Evolutionary conservation across 1,140 invertebrate species (phyloP).

Genomic region (Trichomalopsis sarcophagae): DNA sequence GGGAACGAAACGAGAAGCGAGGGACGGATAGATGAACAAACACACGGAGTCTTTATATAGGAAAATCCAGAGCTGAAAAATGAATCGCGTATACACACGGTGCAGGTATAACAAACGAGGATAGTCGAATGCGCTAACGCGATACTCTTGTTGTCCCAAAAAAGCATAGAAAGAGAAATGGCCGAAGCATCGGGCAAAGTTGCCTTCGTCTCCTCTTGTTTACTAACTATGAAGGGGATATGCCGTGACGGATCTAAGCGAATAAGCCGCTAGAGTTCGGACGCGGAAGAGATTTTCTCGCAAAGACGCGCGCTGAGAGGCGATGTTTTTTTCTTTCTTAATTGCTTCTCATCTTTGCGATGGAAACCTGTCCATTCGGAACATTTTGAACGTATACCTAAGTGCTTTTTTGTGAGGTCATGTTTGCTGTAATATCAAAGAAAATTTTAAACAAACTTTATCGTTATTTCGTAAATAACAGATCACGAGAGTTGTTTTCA

Average conservation of each 20-base stretch:
- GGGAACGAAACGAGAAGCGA: background rate
- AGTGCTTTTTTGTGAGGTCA: too few species aligned
- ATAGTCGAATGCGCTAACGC: background rate
- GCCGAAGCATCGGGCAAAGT: background rate
- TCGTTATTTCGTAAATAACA: too few species aligned
- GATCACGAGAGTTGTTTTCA: too few species aligned
- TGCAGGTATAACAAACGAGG: background rate
- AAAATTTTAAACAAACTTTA: too few species aligned
- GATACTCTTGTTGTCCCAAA: background rate
- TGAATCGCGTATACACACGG: background rate
- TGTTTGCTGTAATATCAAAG: too few species aligned
- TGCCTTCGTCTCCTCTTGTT: slow-evolving; percentile 4
- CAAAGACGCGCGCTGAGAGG: background rate
- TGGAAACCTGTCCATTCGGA: too few species aligned
- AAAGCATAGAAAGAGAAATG: background rate
- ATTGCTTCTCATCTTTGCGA: too few species aligned
- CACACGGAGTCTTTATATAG: background rate
- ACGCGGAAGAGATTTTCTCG: background rate
- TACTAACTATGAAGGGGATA: background rate
- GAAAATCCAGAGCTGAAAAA: background rate
- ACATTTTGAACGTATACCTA: too few species aligned
- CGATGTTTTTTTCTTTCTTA: too few species aligned
- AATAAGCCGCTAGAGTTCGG: background rate
- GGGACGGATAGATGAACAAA: background rate
- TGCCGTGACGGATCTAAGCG: background rate